Percentiles rank a stretch among this genome's conserved stretches.
Evolutionary conservation across 2,888 invertebrate genomes (phyloP).

Genomic region (Scaptomyza caliginosa): DNA sequence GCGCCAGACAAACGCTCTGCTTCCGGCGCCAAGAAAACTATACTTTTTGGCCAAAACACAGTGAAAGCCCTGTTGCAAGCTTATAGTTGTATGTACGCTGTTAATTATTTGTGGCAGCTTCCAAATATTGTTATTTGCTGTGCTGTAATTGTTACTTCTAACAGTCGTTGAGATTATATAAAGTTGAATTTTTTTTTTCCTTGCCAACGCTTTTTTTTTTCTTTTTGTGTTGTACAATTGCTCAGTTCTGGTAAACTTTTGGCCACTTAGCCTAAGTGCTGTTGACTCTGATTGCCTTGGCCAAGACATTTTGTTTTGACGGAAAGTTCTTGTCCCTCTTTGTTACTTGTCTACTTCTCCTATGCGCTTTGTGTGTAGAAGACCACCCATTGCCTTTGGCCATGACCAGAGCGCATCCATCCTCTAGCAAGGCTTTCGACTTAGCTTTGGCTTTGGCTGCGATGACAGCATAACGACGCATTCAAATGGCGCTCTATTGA

Average conservation of each 20-base stretch:
- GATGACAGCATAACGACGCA: slow-evolving; percentile 75
- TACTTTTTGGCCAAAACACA: not conserved
- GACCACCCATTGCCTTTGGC: slow-evolving; percentile 50
- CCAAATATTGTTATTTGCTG: slow-evolving; percentile 27
- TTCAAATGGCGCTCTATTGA: slow-evolving; percentile 60
- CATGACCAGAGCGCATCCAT: slow-evolving; percentile 28
- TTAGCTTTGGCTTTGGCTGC: slow-evolving; percentile 2
- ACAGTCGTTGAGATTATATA: slow-evolving; percentile 33
- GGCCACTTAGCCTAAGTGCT: slow-evolving; percentile 46
- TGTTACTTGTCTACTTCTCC: too few species aligned
- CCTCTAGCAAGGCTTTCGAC: slow-evolving; percentile 5
- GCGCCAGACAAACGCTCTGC: slow-evolving; percentile 36
- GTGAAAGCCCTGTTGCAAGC: slow-evolving; percentile 48
- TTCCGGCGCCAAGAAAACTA: slow-evolving; percentile 47
- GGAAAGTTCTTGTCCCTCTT: slow-evolving; percentile 2
- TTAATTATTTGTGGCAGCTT: slow-evolving; percentile 46
- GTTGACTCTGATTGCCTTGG: slow-evolving; percentile 36
- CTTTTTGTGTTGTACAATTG: slow-evolving; percentile 22
- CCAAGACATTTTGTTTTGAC: slow-evolving; percentile 24
- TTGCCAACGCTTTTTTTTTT: not conserved
- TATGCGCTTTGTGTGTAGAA: slow-evolving; percentile 13
- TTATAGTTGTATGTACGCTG: slow-evolving; percentile 30
- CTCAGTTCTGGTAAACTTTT: slow-evolving; percentile 40
- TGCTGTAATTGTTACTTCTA: slow-evolving; percentile 9
- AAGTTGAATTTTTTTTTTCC: slow-evolving; percentile 14